Evolutionary conservation across 2,113 vertebrate genomes (phyloP), one percentile per base, ranked within the genome.

Genomic region (Sardina pilchardus): DNA sequence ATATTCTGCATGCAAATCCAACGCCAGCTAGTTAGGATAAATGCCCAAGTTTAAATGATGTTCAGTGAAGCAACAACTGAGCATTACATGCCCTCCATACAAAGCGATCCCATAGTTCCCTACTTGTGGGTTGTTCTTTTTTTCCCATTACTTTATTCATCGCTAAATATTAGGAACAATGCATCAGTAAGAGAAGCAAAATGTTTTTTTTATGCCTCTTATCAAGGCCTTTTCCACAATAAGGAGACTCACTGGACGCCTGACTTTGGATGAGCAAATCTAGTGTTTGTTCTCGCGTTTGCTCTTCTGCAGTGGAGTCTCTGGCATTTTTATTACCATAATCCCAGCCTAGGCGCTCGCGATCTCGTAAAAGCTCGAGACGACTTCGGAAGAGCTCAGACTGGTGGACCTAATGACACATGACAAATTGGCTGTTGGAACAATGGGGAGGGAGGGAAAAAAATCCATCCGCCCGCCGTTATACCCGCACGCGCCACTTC

Each of bases 321-420:
- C 63, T 34, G 85, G 59, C 88, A 80, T 67, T 83, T 85, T 88
- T 89, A 91, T 89, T 88, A 92, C 85, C 86, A 85, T 53, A 82
- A 92, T 92, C 90, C 85, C 89, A 86, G 84, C 56, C 78, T 87
- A 90, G 92, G 91, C 90, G 89, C 86, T 89, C 90, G 92, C 92
- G 87, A 78, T 90, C 83, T 87, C 86, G 88, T 90, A 84, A 91
- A 91, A 81, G 45, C 21, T 86, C 89, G 80, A 86, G 86, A 90
- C 81, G 88, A 67, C 89, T 87, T 71, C 83, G 87, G 89, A 90
- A 88, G 26, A 39, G 75, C 47, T 36, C 12, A 36, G 83, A 85
- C 84, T 88, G 88, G 87, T 85, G 36, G 50, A 83, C 84, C 89
- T 90, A 88, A 92, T 89, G 88, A 88, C 81, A 86, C 82, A 78